Evolutionary conservation across 2,888 invertebrate genomes (phyloP), one percentile per base, ranked within the genome.

Genomic region (Agrypnus murinus): DNA sequence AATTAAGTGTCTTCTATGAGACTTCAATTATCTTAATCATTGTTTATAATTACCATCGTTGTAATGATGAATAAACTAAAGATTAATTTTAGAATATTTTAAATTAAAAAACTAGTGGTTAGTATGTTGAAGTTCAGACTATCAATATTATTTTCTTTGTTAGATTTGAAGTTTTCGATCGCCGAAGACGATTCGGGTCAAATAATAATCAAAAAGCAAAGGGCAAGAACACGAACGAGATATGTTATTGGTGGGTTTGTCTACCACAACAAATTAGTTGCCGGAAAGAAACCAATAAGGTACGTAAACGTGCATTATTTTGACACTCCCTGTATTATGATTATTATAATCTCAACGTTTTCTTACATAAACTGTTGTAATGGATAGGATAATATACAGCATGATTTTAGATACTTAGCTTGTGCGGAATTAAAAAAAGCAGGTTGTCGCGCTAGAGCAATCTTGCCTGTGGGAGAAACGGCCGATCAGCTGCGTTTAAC

Each of bases 391-490:
- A n/a, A n/a, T n/a, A n/a, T n/a, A n/a, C n/a, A n/a, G n/a, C n/a
- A n/a, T n/a, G n/a, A 43, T 64, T 70, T 17, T 73, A 82, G 83
- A 71, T 83, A 83, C 71, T 77, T 83, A 71, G 80, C 80, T 10
- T 83, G 83, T 72, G 80, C 83, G 2, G 81, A 82, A 73, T 77
- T 80, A 65, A 81, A 80, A 77, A 78, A 79, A 67, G 77, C 78
- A 0, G 82, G 82, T 50, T 83, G 83, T 63, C 77, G 80, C 32
- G 82, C 80, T 12, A 75, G 83, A 72, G 83, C 83, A 32, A 81
- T 79, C 4, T 74, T 83, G 14, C 82, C 83, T n/a, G 76, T 83
- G 32, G 74, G 75, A 34, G 81, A 80, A 38, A 66, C 72, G 25
- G 58, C 79, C 55, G 73, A 76, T 25, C 72, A 78, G 55, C 69